phyloP scores from a whole-genome alignment of 2,113 vertebrate genomes.

The Sander vitreus region DNA sequence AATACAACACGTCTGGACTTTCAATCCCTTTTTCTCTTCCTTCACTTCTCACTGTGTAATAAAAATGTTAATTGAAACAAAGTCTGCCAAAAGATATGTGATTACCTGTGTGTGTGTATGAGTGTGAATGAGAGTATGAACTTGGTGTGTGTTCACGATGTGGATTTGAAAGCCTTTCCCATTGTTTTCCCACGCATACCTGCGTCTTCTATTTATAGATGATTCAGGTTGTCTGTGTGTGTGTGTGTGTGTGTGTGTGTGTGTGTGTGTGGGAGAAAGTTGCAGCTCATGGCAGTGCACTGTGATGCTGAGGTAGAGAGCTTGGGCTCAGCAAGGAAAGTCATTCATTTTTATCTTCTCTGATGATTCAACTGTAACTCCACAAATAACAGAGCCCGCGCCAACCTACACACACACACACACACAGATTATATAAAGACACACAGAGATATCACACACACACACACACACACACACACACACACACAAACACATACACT shows the following conservation, averaged over 20 bases:
- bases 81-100: conserved; percentile 64
- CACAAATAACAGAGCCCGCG: conserved; percentile 69
- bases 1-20: conserved; percentile 45
- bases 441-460: too few species aligned
- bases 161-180: conserved; percentile 51
- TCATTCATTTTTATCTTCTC: conserved; percentile 84
- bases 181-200: conserved; percentile 20
- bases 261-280: conserved; percentile 9
- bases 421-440: too few species aligned
- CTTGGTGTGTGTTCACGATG: conserved; percentile 23
- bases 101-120: conserved; percentile 30
- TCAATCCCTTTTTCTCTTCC: conserved; percentile 46
- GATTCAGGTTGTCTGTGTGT: neutral
- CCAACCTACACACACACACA: conserved; percentile 11
- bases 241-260: neutral
- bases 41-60: conserved; percentile 66
- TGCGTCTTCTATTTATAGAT: too few species aligned
- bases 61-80: conserved; percentile 83
- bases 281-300: conserved; percentile 18
- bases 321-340: conserved; percentile 66
- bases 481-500: too few species aligned
- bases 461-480: too few species aligned
- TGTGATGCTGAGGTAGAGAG: conserved; percentile 56
- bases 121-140: conserved; percentile 36
- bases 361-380: conserved; percentile 78